A percentile compares a stretch with the other conserved stretches of the same genome.
Evolutionary conservation across 2,888 invertebrate species (phyloP).

Genomic region (Tetragnatha montana): DNA sequence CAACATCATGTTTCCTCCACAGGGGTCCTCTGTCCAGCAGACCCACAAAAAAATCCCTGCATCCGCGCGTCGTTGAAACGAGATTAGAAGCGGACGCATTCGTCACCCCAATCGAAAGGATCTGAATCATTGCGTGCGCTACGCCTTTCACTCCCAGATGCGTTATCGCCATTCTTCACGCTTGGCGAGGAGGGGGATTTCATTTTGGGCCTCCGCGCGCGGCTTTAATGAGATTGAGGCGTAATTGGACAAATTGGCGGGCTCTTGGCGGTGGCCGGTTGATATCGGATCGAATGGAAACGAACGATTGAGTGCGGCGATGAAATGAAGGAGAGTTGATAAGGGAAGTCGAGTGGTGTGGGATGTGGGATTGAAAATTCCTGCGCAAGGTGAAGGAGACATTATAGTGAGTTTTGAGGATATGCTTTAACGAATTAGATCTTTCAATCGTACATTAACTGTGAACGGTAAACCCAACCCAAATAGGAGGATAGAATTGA

Average conservation of each 20-base stretch:
- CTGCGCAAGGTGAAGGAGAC: too few species aligned
- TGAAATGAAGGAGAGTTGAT: not conserved
- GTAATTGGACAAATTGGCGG: constrained; percentile 65
- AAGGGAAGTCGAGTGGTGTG: too few species aligned
- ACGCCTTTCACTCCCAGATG: constrained; percentile 53
- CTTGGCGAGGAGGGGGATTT: constrained; percentile 33
- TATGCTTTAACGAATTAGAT: too few species aligned
- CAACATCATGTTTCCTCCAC: not conserved
- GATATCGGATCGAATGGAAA: not conserved
- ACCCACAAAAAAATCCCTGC: not conserved
- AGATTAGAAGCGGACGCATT: constrained; percentile 51
- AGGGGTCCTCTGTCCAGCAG: not conserved
- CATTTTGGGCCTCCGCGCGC: constrained; percentile 18
- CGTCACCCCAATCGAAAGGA: constrained; percentile 52
- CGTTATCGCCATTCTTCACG: constrained; percentile 60
- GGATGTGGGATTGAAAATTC: too few species aligned
- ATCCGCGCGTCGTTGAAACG: constrained; percentile 35
- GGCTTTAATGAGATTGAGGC: constrained; percentile 60
- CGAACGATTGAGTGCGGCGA: not conserved
- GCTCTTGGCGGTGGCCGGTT: not conserved
- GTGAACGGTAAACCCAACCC: too few species aligned
- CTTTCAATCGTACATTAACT: too few species aligned
- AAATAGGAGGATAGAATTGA: too few species aligned
- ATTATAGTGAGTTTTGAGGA: too few species aligned
- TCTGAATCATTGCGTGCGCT: constrained; percentile 66